Evolutionary conservation across 2,797 vertebrate genomes (phyloP), one percentile per base, ranked within the genome.

Genomic region (Paratrypauchen microcephalus): DNA sequence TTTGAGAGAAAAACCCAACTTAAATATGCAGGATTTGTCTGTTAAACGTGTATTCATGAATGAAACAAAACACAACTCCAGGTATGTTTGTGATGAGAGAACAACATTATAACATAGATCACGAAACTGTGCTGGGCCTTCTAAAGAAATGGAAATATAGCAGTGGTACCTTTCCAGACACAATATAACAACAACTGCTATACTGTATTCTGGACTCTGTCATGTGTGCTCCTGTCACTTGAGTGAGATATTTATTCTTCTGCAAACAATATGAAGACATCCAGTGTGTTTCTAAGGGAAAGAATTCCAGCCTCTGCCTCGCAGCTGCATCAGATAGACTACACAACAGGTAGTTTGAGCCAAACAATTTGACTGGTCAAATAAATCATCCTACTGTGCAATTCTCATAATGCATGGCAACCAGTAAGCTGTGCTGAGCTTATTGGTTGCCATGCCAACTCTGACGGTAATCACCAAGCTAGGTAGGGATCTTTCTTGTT

Each of bases 371-470:
- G 69, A 80, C 75, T 69, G 70, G 71, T 69, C 80, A 79, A 82
- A 83, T 67, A 75, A 65, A 71, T 61, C 5, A 64, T 74, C 78
- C 75, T 6, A 60, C 73, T 85, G 79, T 70, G 83, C 71, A 57
- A 39, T 75, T 84, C 58, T 73, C 71, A 67, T 76, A 75, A 84
- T 74, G 68, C 78, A 77, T 70, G 18, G 65, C 79, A 78, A 70
- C 74, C 79, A 75, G 76, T 74, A 67, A 83, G 79, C 72, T 76
- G 58, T 72, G 78, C 72, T 71, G 65, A 77, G 72, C 71, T 78
- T 77, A 73, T 74, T 5, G 36, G 83, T 87, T 83, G 66, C 80
- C 73, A 84, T 86, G 83, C 68, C 82, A 83, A 84, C 86, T 68
- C 61, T 13, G 50, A 57, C 67, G 63, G 59, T 79, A 73, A 86